Evolutionary conservation across 2,797 vertebrate genomes (phyloP), one percentile per base, ranked within the genome.

Genomic region (Sebastes trivittatus): DNA sequence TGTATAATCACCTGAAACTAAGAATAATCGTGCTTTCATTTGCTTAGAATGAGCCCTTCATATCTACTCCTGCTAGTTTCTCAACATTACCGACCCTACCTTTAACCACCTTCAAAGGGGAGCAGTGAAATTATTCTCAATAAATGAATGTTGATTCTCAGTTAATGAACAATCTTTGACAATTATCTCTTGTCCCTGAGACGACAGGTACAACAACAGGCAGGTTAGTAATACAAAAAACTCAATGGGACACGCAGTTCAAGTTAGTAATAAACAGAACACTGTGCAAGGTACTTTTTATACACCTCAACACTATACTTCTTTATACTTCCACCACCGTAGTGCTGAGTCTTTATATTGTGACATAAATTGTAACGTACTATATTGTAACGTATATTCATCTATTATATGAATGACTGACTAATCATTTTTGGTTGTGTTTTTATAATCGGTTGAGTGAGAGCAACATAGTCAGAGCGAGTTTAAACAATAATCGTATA

Each of bases 101-200:
- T 42, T 42, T 42, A 16, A 80, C 6, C 22, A 42, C 27, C 68
- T 82, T 77, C 22, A 78, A 73, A 55, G 4, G 4, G 11, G 7
- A 49, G 54, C n/a, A 73, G 36, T 27, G n/a, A 61, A 63, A 75
- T 52, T 6, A 68, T 77, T 77, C 4, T 54, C n/a, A 59, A 23
- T 72, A 49, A 69, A 75, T 61, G 2, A 61, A 74, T 62, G 22
- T 69, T 23, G 56, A 80, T 77, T 73, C 63, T 66, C 11, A 58
- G 54, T 74, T 68, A 81, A 88, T 75, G 54, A 89, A 81, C 22
- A 65, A 52, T 75, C 56, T 73, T 78, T 85, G 36, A 73, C 62
- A 81, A 81, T 73, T 72, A 54, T 72, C 29, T 64, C 16, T 52
- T 23, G 5, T 11, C 64, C 62, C 14, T 52, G 29, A 56, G 67